Conservation (phyloP, 1,140 invertebrate species). For the Acromyrmex charruanus region DNA sequence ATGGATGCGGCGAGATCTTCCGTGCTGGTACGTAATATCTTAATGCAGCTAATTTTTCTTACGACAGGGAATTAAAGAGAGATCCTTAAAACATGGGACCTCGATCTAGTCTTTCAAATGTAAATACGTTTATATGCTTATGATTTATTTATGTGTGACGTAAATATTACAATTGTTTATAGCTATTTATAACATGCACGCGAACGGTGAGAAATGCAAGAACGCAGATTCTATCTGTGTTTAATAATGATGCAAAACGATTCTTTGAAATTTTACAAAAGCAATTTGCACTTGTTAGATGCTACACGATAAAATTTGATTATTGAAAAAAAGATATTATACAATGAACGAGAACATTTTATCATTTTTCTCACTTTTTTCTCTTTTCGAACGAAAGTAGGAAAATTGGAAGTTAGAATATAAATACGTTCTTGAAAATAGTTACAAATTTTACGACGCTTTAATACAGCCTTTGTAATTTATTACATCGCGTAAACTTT, state of each 20-base stretch:
- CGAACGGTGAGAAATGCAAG: not conserved
- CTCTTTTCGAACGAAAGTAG: not conserved
- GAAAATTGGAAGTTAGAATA: not conserved
- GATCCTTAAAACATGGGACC: not conserved
- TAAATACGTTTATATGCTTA: not conserved
- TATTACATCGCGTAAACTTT: not conserved
- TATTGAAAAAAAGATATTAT: not conserved
- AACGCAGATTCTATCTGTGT: not conserved
- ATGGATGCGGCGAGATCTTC: slow-evolving; percentile 99
- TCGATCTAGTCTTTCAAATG: not conserved
- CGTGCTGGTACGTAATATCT: slow-evolving; percentile 94
- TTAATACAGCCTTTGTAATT: not conserved
- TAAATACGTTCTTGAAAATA: not conserved
- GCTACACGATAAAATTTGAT: not conserved
- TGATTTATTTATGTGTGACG: slow-evolving; percentile 28
- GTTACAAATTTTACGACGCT: not conserved
- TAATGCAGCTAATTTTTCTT: not conserved
- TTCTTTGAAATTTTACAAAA: slow-evolving; percentile 15
- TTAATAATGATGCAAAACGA: not conserved
- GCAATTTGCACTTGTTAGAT: not conserved
- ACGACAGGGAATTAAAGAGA: not conserved
- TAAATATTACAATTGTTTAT: not conserved
- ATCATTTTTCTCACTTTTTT: not conserved
- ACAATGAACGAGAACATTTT: not conserved
- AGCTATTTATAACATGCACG: not conserved